Base-by-base conservation (phyloP, 1,140 invertebrate genomes). In the Anoplolepis gracilipes region DNA sequence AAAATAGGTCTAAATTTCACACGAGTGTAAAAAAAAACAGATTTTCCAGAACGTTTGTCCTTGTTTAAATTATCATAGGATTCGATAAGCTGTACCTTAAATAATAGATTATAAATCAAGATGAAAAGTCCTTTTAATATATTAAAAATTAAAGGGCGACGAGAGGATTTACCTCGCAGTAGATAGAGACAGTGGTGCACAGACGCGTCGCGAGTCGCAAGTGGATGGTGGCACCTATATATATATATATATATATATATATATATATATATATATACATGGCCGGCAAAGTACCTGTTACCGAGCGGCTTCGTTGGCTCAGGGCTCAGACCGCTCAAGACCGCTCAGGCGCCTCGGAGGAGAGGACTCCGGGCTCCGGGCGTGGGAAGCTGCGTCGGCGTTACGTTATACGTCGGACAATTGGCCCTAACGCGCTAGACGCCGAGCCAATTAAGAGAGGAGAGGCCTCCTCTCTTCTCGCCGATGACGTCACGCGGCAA, bases 401-500 rank as follows among this genome's bases (percentile, higher is more conserved):
- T 90, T 84, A 86, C 77, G 84, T 85, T 90, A 91, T 79, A 73
- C 70, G 3, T 19, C 46, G 67, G 78, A 90, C 89, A 92, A 92
- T 92, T 92, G 90, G 82, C 82, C 72, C 90, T 92, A 92, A 92
- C 90, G 90, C 89, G 90, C 85, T 92, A 90, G 91, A 92, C 91
- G 88, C 90, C 90, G 85, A 85, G 86, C 88, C 91, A 92, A 92
- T 92, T 92, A 91, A 91, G 89, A 88, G 70, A 90, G 89, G 86
- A 90, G 70, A 49, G 46, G 46, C 42, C 13, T 61, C 82, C 86
- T 92, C 89, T 76, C 69, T 64, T 72, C 76, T 79, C 75, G 77
- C 67, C 79, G 72, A 82, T 87, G 76, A 90, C 86, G 86, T 87
- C 88, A 85, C 55, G 67, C 59, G 62, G 49, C 78, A 82, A n/a